These are phyloP conservation scores for Pachycephala philippinensis DNA, from an alignment of 2,113 vertebrate genomes.

Conservation along the genomic window DNA sequence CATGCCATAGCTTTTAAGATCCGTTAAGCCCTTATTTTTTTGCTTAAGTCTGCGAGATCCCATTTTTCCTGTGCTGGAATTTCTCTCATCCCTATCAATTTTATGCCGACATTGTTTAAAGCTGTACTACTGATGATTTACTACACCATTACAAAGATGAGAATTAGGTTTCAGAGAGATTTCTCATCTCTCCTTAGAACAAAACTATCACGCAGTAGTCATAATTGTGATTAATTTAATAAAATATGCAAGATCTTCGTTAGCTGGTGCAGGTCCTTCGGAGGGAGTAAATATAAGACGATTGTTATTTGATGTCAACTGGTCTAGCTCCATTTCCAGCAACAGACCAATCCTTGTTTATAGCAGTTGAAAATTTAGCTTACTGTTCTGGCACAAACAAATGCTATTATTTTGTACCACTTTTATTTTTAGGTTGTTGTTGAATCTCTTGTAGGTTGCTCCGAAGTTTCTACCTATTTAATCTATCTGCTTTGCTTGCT, in stretches of 20 bases:
- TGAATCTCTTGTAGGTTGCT: conserved; percentile 14
- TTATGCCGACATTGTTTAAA: background rate
- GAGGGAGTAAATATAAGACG: background rate
- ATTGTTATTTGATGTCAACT: background rate
- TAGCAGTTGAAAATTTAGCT: background rate
- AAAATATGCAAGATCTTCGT: background rate
- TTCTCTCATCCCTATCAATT: background rate
- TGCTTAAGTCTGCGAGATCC: background rate
- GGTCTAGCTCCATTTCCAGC: background rate
- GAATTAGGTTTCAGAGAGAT: background rate
- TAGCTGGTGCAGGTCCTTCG: background rate
- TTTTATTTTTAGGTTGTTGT: conserved; percentile 46
- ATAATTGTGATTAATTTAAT: background rate
- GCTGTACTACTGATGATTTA: background rate
- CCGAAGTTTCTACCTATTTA: conserved; percentile 52
- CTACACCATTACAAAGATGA: background rate
- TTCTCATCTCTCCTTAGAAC: background rate
- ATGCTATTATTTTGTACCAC: conserved; percentile 10
- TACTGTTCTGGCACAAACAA: background rate
- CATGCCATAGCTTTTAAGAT: background rate
- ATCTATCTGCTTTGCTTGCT: conserved; percentile 50
- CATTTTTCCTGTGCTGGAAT: background rate
- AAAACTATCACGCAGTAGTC: background rate
- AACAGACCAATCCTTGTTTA: background rate
- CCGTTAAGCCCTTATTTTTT: background rate